Evolutionary conservation across 2,888 invertebrate species (phyloP).

Genomic region (Anthrax anthrax): DNA sequence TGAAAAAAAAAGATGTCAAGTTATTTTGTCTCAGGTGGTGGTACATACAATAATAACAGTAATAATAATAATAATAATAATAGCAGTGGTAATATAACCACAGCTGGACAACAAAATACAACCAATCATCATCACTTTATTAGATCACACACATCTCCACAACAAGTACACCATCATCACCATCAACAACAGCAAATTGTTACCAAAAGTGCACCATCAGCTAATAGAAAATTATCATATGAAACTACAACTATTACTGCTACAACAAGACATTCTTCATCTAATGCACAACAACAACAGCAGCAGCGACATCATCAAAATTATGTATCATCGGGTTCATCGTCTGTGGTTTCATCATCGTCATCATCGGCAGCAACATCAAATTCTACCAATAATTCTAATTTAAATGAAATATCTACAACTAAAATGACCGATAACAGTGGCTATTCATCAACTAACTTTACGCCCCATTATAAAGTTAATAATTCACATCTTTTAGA

Average conservation of each 20-base stretch:
- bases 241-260: conserved; percentile 4
- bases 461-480: conserved; percentile 22
- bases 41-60: background rate
- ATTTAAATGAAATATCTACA: conserved; percentile 4
- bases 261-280: background rate
- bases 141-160: conserved; percentile 12
- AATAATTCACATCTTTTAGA: conserved; percentile 67
- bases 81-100: background rate
- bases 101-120: background rate
- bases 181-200: conserved; percentile 13
- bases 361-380: conserved; percentile 7
- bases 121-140: background rate
- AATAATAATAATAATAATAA: background rate
- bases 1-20: background rate
- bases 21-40: conserved; percentile 4
- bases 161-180: conserved; percentile 10
- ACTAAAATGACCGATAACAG: too few relatives aligned
- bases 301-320: too few relatives aligned
- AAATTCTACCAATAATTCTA: conserved; percentile 3
- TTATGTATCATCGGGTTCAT: too few relatives aligned
- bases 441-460: too few relatives aligned
- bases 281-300: background rate
- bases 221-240: conserved; percentile 14
- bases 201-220: conserved; percentile 10
- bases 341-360: conserved; percentile 6